Percentiles rank a stretch among this genome's conserved stretches.
Conservation (phyloP, 2,888 invertebrate genomes). For the Patella ulyssiponensis region DNA sequence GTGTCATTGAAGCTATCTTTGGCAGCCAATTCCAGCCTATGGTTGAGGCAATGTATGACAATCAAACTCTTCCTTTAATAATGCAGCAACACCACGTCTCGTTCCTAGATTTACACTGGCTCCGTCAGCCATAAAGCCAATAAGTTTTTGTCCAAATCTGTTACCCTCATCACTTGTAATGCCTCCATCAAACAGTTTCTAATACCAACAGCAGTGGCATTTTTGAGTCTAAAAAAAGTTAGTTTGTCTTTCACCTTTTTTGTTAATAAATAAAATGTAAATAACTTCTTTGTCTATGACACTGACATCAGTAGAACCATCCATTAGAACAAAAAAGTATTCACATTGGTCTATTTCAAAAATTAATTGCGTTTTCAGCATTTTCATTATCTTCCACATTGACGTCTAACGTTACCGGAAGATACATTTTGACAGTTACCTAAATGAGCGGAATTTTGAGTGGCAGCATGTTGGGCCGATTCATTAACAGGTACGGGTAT, state of each 20-base stretch:
- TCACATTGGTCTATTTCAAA: neutral
- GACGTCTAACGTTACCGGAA: too few relatives aligned
- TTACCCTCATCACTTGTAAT: slow-evolving; percentile 3
- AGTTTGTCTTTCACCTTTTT: neutral
- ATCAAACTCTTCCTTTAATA: neutral
- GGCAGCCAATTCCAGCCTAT: slow-evolving; percentile 12
- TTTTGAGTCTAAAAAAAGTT: slow-evolving; percentile 11
- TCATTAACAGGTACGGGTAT: too few relatives aligned
- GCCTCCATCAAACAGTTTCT: neutral
- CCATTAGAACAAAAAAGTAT: neutral
- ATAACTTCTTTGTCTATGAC: slow-evolving; percentile 8
- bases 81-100: neutral
- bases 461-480: too few relatives aligned
- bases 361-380: neutral
- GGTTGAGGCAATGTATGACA: slow-evolving; percentile 15
- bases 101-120: slow-evolving; percentile 13
- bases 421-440: too few relatives aligned
- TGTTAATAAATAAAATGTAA: slow-evolving; percentile 3
- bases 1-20: neutral
- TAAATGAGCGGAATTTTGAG: too few relatives aligned
- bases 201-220: slow-evolving; percentile 5
- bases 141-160: neutral
- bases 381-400: too few relatives aligned
- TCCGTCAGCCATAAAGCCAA: slow-evolving; percentile 16
- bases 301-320: neutral